phyloP scores from a whole-genome alignment of 2,113 vertebrate species.

The Zosterops japonicus region DNA sequence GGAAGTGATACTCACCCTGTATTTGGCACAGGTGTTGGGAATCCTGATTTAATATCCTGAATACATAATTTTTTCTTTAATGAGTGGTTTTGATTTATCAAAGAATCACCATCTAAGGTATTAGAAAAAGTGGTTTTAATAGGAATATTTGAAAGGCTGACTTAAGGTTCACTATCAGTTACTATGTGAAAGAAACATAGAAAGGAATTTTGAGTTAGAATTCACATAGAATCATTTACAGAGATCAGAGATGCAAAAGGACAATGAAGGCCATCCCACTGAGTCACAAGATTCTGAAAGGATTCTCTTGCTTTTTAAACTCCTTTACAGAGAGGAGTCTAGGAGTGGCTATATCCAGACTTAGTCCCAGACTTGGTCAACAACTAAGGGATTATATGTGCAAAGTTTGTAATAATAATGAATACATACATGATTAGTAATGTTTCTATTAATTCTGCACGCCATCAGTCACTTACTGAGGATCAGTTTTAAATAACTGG shows the following conservation, averaged over 20 bases:
- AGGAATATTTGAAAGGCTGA: background rate
- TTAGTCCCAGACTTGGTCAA: background rate
- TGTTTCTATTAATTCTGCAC: background rate
- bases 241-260: background rate
- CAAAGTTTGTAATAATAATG: background rate
- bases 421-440: background rate
- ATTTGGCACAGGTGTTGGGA: background rate
- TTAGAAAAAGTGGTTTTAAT: background rate
- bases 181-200: background rate
- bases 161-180: background rate
- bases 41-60: background rate
- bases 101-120: background rate
- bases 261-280: background rate
- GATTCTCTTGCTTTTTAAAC: background rate
- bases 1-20: background rate
- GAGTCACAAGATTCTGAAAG: background rate
- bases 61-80: background rate
- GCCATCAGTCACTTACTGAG: background rate
- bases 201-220: background rate
- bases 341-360: background rate
- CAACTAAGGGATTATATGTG: background rate
- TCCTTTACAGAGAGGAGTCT: background rate
- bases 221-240: background rate
- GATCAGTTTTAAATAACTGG: fast-evolving
- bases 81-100: background rate